Percentiles rank a stretch among this genome's conserved stretches.
phyloP scores from a whole-genome alignment of 1,140 invertebrate genomes.

The Nephotettix cincticeps region DNA sequence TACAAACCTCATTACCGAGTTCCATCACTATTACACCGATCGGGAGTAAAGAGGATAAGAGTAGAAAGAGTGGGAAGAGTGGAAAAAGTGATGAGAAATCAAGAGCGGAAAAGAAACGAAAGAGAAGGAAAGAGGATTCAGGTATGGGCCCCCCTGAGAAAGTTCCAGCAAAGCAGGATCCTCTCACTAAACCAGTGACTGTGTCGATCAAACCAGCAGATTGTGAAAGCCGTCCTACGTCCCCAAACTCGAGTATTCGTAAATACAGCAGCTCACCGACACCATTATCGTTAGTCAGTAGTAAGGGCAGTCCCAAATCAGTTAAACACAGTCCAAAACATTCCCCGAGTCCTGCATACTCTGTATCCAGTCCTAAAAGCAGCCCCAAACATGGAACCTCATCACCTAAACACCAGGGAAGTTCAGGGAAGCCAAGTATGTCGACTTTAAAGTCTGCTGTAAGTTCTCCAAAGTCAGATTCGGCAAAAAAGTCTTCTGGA shows the following conservation, averaged over 20 bases:
- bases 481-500: slow-evolving; percentile 34
- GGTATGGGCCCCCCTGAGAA: slow-evolving; percentile 85
- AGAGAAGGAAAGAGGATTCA: slow-evolving; percentile 71
- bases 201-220: slow-evolving; percentile 72
- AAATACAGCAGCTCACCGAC: slow-evolving; percentile 61
- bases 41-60: slow-evolving; percentile 56
- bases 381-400: slow-evolving; percentile 73
- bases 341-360: slow-evolving; percentile 52
- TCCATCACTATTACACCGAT: slow-evolving; percentile 82
- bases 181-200: slow-evolving; percentile 69
- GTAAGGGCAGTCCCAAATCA: slow-evolving; percentile 60
- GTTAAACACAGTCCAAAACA: slow-evolving; percentile 68
- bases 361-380: slow-evolving; percentile 39
- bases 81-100: slow-evolving; percentile 52
- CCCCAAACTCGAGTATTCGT: slow-evolving; percentile 65
- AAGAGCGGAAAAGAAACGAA: slow-evolving; percentile 75
- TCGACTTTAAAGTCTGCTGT: slow-evolving; percentile 79
- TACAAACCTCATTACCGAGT: slow-evolving; percentile 61
- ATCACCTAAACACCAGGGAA: slow-evolving; percentile 70
- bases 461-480: slow-evolving; percentile 54
- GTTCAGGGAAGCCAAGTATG: slow-evolving; percentile 85
- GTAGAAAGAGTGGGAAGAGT: slow-evolving; percentile 46
- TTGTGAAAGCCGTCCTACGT: slow-evolving; percentile 60
- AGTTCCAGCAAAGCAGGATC: slow-evolving; percentile 67
- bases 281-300: slow-evolving; percentile 46